A percentile compares a stretch with the other conserved stretches of the same genome.
Conservation (phyloP, 1,140 invertebrate species). For the Orius insidiosus region DNA sequence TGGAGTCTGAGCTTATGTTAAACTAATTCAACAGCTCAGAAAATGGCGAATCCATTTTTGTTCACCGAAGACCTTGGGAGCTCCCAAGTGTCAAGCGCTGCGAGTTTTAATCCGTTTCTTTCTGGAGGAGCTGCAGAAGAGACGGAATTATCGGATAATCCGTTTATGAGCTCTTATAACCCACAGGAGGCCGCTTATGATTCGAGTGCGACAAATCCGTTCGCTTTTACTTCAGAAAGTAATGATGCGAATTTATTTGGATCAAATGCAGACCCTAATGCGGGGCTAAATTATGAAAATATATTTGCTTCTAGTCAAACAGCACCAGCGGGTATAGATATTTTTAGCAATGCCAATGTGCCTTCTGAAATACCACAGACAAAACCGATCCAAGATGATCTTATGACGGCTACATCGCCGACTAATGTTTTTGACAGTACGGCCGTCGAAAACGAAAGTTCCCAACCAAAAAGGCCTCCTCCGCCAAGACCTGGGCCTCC, state of each 20-base stretch:
- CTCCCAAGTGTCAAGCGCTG: slow-evolving; percentile 19
- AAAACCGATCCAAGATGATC: background rate
- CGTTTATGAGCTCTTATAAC: slow-evolving; percentile 27
- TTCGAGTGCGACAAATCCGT: slow-evolving; percentile 32
- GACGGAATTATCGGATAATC: slow-evolving; percentile 33
- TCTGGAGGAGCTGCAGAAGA: slow-evolving; percentile 33
- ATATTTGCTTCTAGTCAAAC: slow-evolving; percentile 17
- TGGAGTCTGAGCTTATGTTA: slow-evolving; percentile 43
- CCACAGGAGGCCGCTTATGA: slow-evolving; percentile 13
- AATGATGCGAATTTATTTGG: slow-evolving; percentile 17
- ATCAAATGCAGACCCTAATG: slow-evolving; percentile 1
- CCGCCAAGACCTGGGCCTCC: slow-evolving; percentile 38
- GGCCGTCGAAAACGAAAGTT: background rate
- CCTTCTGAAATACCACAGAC: background rate
- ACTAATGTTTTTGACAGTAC: slow-evolving; percentile 1
- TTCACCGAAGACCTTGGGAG: slow-evolving; percentile 39
- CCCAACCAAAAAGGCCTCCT: slow-evolving; percentile 30
- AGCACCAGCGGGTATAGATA: slow-evolving; percentile 4
- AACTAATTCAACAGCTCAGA: slow-evolving; percentile 6
- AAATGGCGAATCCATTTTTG: slow-evolving; percentile 50
- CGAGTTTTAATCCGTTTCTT: slow-evolving; percentile 54
- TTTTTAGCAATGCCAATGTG: slow-evolving; percentile 5
- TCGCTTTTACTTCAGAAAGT: slow-evolving; percentile 30
- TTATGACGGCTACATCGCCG: background rate
- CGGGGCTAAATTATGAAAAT: slow-evolving; percentile 16